These are phyloP conservation scores for Scaptomyza hsui DNA, from an alignment of 1,140 invertebrate genomes.

Conservation along the genomic window DNA sequence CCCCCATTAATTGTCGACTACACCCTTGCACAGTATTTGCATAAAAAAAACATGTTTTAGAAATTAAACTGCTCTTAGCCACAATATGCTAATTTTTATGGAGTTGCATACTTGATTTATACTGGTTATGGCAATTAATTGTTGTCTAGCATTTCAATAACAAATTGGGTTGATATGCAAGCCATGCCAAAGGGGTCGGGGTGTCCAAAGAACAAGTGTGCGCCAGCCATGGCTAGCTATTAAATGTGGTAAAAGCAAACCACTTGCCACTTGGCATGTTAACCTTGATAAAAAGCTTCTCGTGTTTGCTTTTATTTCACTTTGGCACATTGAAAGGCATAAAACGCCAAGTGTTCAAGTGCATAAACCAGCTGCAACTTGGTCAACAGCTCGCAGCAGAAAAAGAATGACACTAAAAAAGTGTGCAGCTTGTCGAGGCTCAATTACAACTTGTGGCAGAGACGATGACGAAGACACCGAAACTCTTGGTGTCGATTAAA, in stretches of 20 bases:
- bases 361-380: slow-evolving; percentile 63
- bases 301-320: slow-evolving; percentile 16
- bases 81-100: slow-evolving; percentile 32
- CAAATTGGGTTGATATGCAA: slow-evolving; percentile 47
- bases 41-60: slow-evolving; percentile 4
- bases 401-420: slow-evolving; percentile 62
- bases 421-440: slow-evolving; percentile 37
- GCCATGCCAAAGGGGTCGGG: slow-evolving; percentile 1
- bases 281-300: slow-evolving; percentile 65
- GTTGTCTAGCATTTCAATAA: slow-evolving; percentile 12
- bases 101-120: slow-evolving; percentile 21
- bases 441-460: slow-evolving; percentile 46
- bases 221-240: slow-evolving; percentile 16
- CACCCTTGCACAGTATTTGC: slow-evolving; percentile 4
- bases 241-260: slow-evolving; percentile 63
- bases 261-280: slow-evolving; percentile 59
- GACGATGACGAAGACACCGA: slow-evolving; percentile 4
- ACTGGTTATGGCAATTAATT: slow-evolving; percentile 18
- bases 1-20: background rate
- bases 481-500: slow-evolving; percentile 56
- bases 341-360: slow-evolving; percentile 56
- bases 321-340: slow-evolving; percentile 14
- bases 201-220: slow-evolving; percentile 46
- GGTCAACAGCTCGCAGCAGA: slow-evolving; percentile 31
- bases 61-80: slow-evolving; percentile 2